A percentile compares a stretch with the other conserved stretches of the same genome.
These are phyloP conservation scores for Lepidothrix coronata DNA, from an alignment of 2,113 vertebrate genomes.

Conservation along the genomic window DNA sequence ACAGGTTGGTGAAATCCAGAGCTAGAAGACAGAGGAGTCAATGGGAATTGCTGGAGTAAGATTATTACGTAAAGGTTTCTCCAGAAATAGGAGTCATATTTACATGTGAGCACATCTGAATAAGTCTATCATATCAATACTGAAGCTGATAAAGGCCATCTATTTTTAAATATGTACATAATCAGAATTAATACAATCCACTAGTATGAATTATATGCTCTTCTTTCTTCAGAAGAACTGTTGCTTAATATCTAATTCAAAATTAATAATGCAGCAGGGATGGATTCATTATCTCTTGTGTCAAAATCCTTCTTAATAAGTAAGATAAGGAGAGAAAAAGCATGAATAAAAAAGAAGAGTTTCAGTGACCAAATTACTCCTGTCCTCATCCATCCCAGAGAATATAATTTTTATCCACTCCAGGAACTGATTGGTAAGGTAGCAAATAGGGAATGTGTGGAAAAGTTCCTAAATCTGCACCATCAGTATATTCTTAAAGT, in stretches of 20 bases:
- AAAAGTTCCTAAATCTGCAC: background rate
- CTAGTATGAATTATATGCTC: background rate
- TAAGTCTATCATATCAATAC: background rate
- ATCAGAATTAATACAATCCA: background rate
- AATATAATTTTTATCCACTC: background rate
- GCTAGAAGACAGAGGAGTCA: background rate
- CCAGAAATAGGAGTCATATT: background rate
- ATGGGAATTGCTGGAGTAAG: background rate
- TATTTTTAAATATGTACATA: background rate
- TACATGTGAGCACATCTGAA: background rate
- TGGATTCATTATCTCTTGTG: slow-evolving; percentile 4
- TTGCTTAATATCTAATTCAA: background rate
- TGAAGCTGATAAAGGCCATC: background rate
- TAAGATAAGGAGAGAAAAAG: background rate
- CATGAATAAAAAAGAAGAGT: background rate
- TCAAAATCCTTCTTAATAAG: slow-evolving; percentile 2
- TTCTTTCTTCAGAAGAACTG: background rate
- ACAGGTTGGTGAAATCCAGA: background rate
- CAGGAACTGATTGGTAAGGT: background rate
- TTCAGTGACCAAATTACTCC: slow-evolving; percentile 9
- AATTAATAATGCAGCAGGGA: background rate
- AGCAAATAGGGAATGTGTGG: background rate
- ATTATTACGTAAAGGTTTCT: background rate
- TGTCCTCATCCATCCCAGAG: background rate
- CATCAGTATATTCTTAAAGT: background rate